Percentiles rank a stretch among this genome's conserved stretches.
These are phyloP conservation scores for Carterocephalus palaemon DNA, from an alignment of 2,888 invertebrate species.

Conservation along the genomic window DNA sequence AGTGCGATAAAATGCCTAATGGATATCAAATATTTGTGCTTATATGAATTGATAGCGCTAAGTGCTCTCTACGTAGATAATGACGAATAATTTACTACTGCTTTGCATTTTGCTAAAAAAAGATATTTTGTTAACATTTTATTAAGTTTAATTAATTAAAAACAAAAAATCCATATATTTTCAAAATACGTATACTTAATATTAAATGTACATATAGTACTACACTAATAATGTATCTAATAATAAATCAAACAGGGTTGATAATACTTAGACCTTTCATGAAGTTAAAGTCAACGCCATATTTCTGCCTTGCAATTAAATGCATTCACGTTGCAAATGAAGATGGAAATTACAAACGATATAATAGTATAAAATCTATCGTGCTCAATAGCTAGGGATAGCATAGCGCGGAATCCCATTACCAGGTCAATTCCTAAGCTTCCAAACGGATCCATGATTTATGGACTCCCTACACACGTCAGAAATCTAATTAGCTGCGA, in stretches of 20 bases:
- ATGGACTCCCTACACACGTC: constrained; percentile 40
- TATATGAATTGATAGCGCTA: constrained; percentile 38
- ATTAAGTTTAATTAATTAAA: too few species aligned
- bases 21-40: constrained; percentile 53
- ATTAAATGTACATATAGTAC: too few species aligned
- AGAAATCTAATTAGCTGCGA: constrained; percentile 51
- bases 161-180: too few species aligned
- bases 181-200: too few species aligned
- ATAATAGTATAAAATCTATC: constrained; percentile 21
- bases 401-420: constrained; percentile 26
- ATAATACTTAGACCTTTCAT: background rate
- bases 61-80: constrained; percentile 24
- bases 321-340: constrained; percentile 22
- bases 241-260: too few species aligned
- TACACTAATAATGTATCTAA: background rate
- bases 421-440: constrained; percentile 33
- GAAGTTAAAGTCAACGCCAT: background rate
- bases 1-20: constrained; percentile 51
- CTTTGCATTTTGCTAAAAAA: constrained; percentile 20
- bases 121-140: too few species aligned
- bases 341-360: constrained; percentile 23
- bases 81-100: constrained; percentile 19
- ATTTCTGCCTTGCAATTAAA: constrained; percentile 11
- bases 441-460: constrained; percentile 38
- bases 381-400: constrained; percentile 17